These are phyloP conservation scores for Ectobius pallidus DNA, from an alignment of 2,888 invertebrate genomes.

Conservation along the genomic window DNA sequence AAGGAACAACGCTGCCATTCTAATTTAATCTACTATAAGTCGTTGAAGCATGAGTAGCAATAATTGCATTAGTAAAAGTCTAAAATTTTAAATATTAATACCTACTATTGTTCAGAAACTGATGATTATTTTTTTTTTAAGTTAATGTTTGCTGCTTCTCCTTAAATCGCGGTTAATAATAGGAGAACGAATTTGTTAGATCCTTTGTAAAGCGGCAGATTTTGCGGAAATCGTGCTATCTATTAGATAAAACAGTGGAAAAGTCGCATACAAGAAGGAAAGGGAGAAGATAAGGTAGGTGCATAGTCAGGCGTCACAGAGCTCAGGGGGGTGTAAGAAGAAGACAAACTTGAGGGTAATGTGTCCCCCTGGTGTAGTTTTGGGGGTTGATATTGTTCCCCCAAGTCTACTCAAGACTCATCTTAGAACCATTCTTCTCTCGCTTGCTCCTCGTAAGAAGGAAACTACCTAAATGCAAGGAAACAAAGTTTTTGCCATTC, in stretches of 20 bases:
- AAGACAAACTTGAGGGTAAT: conserved; percentile 22
- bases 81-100: no score
- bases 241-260: not conserved
- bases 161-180: no score
- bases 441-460: not conserved
- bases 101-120: no score
- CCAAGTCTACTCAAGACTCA: conserved; percentile 34
- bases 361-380: conserved; percentile 32
- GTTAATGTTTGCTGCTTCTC: no score
- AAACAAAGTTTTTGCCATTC: conserved; percentile 16
- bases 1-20: no score
- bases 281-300: not conserved
- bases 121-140: no score
- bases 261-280: not conserved
- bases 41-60: no score
- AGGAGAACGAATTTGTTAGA: no score
- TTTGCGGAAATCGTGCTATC: not conserved
- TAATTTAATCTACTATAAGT: no score
- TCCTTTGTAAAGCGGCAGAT: no score
- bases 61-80: no score
- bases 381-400: conserved; percentile 33
- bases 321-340: not conserved
- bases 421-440: conserved; percentile 29
- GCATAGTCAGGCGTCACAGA: not conserved
- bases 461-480: not conserved